Evolutionary conservation across 2,888 invertebrate genomes (phyloP), one percentile per base, ranked within the genome.

Genomic region (Mesorhabditis spiculigera): DNA sequence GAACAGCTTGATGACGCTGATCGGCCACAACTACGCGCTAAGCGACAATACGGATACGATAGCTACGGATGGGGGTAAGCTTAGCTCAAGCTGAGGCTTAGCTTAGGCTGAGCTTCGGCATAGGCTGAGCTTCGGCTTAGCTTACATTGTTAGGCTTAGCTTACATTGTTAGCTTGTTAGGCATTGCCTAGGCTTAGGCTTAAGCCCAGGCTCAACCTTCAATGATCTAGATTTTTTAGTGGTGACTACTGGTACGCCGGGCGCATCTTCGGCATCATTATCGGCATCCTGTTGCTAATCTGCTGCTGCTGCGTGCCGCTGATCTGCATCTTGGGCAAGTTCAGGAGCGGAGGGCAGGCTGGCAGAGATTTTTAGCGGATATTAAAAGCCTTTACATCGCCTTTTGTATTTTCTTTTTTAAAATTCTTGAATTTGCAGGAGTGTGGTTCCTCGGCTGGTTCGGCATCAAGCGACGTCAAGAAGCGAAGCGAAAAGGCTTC

Each of bases 191-290:
- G 58, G 58, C 3, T 50, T n/a, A 50, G 58, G 58, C 58, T 50
- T n/a, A n/a, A n/a, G n/a, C n/a, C n/a, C n/a, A n/a, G n/a, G n/a
- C n/a, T n/a, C n/a, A n/a, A n/a, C n/a, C n/a, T n/a, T n/a, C n/a
- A n/a, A n/a, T n/a, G n/a, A n/a, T n/a, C n/a, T n/a, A n/a, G n/a
- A n/a, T n/a, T n/a, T n/a, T n/a, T n/a, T n/a, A 78, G 78, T 58
- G 81, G 81, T 63, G 79, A 81, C 71, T 83, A 74, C 71, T 85
- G 84, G 84, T 84, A 83, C 69, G 79, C 78, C n/a, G 84, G 84
- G 16, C 75, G 84, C 3, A 77, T 85, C 28, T 77, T 84, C 71
- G 84, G 84, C 0, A 80, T 82, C 69, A 79, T 82, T 43, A 69
- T 79, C 16, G 84, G 83, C 10, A 77, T 78, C 42, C 66, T 82